Percentiles rank a stretch among this genome's conserved stretches.
Conservation (phyloP, 1,140 invertebrate genomes). For the Maniola jurtina region DNA sequence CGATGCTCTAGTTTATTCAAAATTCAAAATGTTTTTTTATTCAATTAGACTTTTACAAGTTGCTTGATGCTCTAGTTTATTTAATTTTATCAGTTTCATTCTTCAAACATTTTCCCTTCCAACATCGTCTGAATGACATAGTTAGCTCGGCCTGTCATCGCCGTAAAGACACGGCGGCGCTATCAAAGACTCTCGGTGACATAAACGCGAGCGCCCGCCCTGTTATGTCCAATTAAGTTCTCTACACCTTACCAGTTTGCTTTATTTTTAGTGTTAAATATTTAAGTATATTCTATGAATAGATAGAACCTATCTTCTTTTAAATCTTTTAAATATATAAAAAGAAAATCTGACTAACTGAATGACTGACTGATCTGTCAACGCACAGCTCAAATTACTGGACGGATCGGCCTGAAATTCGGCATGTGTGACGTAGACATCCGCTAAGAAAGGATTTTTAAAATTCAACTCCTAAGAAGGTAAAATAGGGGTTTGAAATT, state of each 20-base stretch:
- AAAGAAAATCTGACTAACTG: not conserved
- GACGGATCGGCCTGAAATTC: too few relatives aligned
- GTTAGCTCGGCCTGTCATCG: not conserved
- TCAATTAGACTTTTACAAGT: too few relatives aligned
- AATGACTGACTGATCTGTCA: too few relatives aligned
- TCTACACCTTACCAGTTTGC: constrained; percentile 10
- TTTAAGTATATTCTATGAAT: not conserved
- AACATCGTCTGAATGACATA: not conserved
- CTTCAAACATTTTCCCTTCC: not conserved
- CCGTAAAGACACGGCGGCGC: constrained; percentile 17
- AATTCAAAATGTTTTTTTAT: too few relatives aligned
- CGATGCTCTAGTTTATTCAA: too few relatives aligned
- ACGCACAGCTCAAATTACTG: too few relatives aligned
- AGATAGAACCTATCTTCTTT: not conserved
- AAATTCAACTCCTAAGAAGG: too few relatives aligned
- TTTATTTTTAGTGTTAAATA: constrained; percentile 8
- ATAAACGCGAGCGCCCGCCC: constrained; percentile 17
- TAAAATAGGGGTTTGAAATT: too few relatives aligned
- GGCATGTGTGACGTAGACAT: too few relatives aligned
- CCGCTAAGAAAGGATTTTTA: too few relatives aligned
- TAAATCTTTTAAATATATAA: not conserved
- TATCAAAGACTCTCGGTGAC: constrained; percentile 19
- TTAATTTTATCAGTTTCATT: not conserved
- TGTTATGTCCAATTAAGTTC: constrained; percentile 25
- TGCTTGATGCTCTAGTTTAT: not conserved